A percentile compares a stretch with the other conserved stretches of the same genome.
Evolutionary conservation across 2,113 vertebrate genomes (phyloP).

Genomic region (Malurus elegans): DNA sequence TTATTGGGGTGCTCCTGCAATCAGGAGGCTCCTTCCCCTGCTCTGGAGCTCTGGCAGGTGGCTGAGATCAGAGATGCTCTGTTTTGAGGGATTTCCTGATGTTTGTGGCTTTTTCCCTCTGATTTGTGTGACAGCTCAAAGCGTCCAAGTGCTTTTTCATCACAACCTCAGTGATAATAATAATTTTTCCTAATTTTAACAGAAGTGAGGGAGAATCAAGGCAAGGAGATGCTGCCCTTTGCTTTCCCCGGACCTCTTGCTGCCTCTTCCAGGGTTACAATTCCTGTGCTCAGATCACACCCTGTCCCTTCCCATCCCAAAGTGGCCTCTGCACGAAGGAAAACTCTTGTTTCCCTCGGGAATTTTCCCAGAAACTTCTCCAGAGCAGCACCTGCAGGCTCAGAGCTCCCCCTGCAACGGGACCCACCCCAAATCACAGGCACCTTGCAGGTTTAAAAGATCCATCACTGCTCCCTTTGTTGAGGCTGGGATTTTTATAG

Average conservation of each 20-base stretch:
- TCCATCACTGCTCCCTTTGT: neutral
- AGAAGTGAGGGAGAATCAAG: neutral
- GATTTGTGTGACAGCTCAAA: neutral
- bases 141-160: neutral
- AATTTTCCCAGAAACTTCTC: neutral
- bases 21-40: neutral
- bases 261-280: neutral
- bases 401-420: fast-evolving
- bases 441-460: neutral
- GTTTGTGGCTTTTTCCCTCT: neutral
- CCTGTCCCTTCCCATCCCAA: fast-evolving
- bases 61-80: neutral
- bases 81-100: neutral
- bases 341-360: neutral
- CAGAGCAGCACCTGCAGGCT: neutral
- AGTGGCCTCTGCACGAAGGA: fast-evolving
- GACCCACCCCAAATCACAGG: neutral
- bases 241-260: neutral
- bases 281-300: neutral
- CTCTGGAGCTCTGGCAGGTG: neutral
- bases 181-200: neutral
- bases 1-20: neutral
- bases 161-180: no score
- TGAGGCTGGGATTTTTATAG: neutral
- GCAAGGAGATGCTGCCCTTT: neutral